A percentile compares a stretch with the other conserved stretches of the same genome.
These are phyloP conservation scores for Drosophila sulfurigaster DNA, from an alignment of 1,140 invertebrate species.

Conservation along the genomic window DNA sequence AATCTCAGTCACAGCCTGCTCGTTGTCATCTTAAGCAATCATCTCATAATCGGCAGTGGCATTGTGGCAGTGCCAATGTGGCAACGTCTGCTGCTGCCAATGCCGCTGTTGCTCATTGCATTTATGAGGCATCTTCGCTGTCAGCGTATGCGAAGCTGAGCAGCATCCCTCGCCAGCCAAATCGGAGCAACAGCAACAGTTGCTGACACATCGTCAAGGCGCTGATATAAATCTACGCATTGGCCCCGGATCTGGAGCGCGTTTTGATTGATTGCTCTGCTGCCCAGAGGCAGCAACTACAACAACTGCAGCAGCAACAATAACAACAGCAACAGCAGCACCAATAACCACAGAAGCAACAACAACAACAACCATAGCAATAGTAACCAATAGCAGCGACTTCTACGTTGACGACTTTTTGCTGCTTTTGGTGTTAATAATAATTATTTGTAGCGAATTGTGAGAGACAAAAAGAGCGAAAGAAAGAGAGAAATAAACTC, in stretches of 20 bases:
- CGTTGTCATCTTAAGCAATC: constrained; percentile 82
- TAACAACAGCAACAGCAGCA: neutral
- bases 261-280: constrained; percentile 77
- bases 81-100: constrained; percentile 1
- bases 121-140: constrained; percentile 50
- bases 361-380: neutral
- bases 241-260: constrained; percentile 72
- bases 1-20: constrained; percentile 52
- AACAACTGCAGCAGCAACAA: neutral
- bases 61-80: constrained; percentile 61
- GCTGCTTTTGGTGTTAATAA: constrained; percentile 81
- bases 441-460: constrained; percentile 73
- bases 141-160: constrained; percentile 57
- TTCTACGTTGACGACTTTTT: constrained; percentile 55
- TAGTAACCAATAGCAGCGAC: neutral
- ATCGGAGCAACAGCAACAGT: constrained; percentile 45
- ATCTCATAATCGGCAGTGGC: constrained; percentile 81
- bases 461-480: constrained; percentile 1
- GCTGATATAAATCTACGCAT: constrained; percentile 72
- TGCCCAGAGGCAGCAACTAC: constrained; percentile 20
- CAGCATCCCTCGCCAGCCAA: constrained; percentile 40
- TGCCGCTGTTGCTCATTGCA: constrained; percentile 1
- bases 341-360: neutral
- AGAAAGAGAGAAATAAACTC: neutral
- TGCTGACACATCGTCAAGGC: constrained; percentile 56